Conservation (phyloP, 2,113 vertebrate genomes). For the Polypterus bichir region DNA sequence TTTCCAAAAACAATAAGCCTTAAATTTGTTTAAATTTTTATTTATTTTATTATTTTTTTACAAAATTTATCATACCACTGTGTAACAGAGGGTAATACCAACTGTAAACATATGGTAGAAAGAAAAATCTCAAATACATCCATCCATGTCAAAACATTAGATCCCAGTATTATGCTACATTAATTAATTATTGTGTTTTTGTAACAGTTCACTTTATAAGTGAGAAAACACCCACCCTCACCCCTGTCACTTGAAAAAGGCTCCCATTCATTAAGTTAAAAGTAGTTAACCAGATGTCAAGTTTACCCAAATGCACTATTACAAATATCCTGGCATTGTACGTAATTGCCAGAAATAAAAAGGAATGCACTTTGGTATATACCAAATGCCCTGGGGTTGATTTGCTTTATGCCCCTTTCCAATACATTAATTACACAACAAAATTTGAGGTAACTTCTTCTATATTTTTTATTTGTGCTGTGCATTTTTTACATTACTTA, state of each 20-base stretch:
- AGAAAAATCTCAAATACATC: conserved; percentile 9
- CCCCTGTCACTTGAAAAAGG: neutral
- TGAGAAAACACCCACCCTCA: neutral
- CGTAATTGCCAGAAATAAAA: conserved; percentile 63
- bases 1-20: conserved; percentile 54
- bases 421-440: conserved; percentile 58
- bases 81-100: conserved; percentile 50
- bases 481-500: no score
- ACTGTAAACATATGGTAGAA: neutral
- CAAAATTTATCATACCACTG: conserved; percentile 42
- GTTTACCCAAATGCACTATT: conserved; percentile 48
- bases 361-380: conserved; percentile 98
- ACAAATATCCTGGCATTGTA: conserved; percentile 58
- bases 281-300: conserved; percentile 39
- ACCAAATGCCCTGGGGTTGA: conserved; percentile 91
- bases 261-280: conserved; percentile 48
- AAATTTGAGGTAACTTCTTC: conserved; percentile 63
- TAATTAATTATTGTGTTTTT: conserved; percentile 7
- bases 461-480: no score
- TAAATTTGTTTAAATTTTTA: conserved; percentile 24
- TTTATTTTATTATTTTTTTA: conserved; percentile 29
- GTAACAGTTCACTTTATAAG: conserved; percentile 13
- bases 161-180: conserved; percentile 18
- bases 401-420: conserved; percentile 30
- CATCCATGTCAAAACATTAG: conserved; percentile 14